Evolutionary conservation across 2,797 vertebrate species (phyloP).

Genomic region (Argya squamiceps): DNA sequence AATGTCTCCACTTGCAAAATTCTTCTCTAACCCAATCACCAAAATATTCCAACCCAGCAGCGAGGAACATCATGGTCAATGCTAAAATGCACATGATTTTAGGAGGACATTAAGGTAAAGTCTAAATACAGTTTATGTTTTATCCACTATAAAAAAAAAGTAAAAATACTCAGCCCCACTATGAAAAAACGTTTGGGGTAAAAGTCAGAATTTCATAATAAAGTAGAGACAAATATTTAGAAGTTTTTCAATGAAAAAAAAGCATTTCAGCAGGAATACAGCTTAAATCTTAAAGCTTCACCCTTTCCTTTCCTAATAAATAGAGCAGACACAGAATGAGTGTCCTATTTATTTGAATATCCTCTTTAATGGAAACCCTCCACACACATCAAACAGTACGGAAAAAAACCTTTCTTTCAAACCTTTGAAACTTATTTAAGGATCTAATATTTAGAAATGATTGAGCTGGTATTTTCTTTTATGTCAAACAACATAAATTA

Average conservation of each 20-base stretch:
- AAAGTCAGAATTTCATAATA: not conserved
- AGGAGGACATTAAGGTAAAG: not conserved
- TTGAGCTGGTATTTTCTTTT: not conserved
- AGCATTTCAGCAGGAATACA: not conserved
- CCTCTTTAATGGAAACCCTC: not conserved
- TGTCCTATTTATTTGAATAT: not conserved
- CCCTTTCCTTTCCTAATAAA: not conserved
- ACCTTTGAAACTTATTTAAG: not conserved
- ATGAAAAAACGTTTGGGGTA: not conserved
- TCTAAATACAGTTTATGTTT: not conserved
- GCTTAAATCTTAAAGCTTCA: not conserved
- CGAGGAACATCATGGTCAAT: not conserved
- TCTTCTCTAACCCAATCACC: not conserved
- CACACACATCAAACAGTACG: not conserved
- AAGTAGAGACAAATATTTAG: not conserved
- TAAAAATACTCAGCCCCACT: fast-evolving
- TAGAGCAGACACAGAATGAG: not conserved
- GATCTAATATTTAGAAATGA: not conserved
- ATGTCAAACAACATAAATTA: constrained; percentile 21
- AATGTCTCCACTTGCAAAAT: not conserved
- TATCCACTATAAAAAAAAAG: not conserved
- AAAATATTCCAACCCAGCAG: not conserved
- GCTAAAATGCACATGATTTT: not conserved
- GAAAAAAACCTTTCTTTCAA: not conserved
- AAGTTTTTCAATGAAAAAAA: not conserved